Evolutionary conservation across 2,888 invertebrate species (phyloP), one percentile per base, ranked within the genome.

Genomic region (Sycophila texana): DNA sequence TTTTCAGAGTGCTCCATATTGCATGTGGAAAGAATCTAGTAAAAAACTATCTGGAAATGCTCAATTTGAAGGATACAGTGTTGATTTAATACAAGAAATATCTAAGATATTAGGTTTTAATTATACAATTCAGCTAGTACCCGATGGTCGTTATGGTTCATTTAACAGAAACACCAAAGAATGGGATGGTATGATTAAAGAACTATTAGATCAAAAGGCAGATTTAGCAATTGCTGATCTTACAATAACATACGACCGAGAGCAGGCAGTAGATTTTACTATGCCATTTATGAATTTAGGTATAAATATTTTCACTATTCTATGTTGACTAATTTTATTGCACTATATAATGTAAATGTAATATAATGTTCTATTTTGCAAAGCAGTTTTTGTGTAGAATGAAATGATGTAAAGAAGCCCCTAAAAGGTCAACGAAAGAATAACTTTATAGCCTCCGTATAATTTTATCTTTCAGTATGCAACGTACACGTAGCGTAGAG

Each of bases 281-380:
- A 97, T 97, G 91, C 99, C 99, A 0, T 99, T 99, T 91, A 98
- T 99, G 97, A 98, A 97, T 84, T 92, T 99, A 82, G 97, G 97
- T 92, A 89, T 91, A 89, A 67, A 3, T 68, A n/a, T 60, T 22
- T 51, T 51, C 13, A 51, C 16, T 51, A 2, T 12, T 14, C 51
- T 26, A 26, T 2, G 26, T 26, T 26, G 26, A 26, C 2, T 26
- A 26, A 3, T 3, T 26, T 26, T 26, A 26, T 26, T 26, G 3
- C 26, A 26, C 3, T 1, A 26, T 26, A 26, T 26, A 26, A 26
- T 26, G 26, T 26, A 3, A 26, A 26, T 26, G 26, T 3, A 26
- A 26, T 3, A 26, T 26, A 26, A 26, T 26, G 3, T 26, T 26
- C 3, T 26, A 26, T 26, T 26, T 26, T 26, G n/a, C n/a, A n/a